Percentiles rank a stretch among this genome's conserved stretches.
Conservation (phyloP, 1,140 invertebrate species). For the Drosophila repletoides region DNA sequence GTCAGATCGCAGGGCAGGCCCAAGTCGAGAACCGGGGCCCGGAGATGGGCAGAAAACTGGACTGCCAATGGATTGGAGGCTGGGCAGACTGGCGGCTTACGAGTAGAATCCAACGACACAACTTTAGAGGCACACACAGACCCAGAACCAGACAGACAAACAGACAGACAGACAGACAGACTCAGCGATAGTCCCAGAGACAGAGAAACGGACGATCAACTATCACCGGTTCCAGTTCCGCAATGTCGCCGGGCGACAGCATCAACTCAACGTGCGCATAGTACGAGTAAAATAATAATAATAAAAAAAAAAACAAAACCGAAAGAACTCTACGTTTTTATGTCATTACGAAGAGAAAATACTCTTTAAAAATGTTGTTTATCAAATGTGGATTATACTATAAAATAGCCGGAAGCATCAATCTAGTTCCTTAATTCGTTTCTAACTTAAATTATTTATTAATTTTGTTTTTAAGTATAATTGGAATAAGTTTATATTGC, state of each 20-base stretch:
- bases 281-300: constrained; percentile 12
- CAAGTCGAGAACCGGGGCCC: not conserved
- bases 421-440: no score
- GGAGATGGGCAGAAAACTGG: constrained; percentile 45
- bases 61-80: constrained; percentile 28
- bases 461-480: no score
- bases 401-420: no score
- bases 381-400: no score
- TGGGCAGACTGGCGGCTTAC: constrained; percentile 22
- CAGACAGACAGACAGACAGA: constrained; percentile 3
- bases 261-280: constrained; percentile 48
- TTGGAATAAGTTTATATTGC: no score
- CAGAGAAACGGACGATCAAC: constrained; percentile 48
- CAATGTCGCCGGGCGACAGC: constrained; percentile 76
- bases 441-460: no score
- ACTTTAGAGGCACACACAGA: not conserved
- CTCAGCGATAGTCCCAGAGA: constrained; percentile 2
- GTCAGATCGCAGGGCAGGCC: constrained; percentile 35
- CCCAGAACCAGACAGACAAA: constrained; percentile 3
- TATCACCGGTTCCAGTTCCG: constrained; percentile 75
- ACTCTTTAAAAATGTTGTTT: no score
- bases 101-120: constrained; percentile 31
- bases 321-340: not conserved
- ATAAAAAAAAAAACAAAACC: constrained; percentile 81
- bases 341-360: not conserved